These are phyloP conservation scores for Haemorhous mexicanus DNA, from an alignment of 2,113 vertebrate genomes.

Conservation along the genomic window DNA sequence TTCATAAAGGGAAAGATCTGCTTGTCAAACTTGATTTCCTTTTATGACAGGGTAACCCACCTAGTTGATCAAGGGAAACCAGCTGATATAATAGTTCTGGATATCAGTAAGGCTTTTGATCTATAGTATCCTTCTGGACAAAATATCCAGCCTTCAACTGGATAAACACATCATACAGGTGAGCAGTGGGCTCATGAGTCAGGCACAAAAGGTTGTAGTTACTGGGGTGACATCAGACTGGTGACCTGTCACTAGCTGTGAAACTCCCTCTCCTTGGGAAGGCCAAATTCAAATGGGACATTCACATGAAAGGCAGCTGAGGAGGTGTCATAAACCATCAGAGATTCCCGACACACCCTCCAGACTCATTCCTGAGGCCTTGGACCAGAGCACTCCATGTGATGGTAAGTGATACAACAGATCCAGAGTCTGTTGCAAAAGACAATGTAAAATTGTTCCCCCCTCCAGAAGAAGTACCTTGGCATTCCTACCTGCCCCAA, in stretches of 20 bases:
- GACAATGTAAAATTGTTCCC: rapidly evolving
- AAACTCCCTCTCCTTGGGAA: background rate
- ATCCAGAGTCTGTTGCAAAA: background rate
- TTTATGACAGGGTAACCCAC: background rate
- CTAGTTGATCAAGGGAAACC: background rate
- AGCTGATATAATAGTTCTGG: background rate
- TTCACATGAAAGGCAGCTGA: background rate
- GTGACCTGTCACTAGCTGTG: background rate
- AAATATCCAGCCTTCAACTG: background rate
- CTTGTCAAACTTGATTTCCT: background rate
- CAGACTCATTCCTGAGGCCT: background rate
- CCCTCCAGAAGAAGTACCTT: background rate
- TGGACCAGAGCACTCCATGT: background rate
- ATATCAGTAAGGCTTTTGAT: background rate
- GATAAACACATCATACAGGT: rapidly evolving
- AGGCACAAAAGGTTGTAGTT: background rate
- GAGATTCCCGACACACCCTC: rapidly evolving
- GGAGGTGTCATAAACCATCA: background rate
- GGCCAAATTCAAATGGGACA: rapidly evolving
- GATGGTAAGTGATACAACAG: background rate
- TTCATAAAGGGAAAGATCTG: background rate
- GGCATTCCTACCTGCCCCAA: background rate
- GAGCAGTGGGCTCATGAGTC: rapidly evolving
- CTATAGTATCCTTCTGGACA: background rate
- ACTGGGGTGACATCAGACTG: background rate